Evolutionary conservation across 1,140 invertebrate genomes (phyloP), one percentile per base, ranked within the genome.

Genomic region (Phymorhynchus buccinoides): DNA sequence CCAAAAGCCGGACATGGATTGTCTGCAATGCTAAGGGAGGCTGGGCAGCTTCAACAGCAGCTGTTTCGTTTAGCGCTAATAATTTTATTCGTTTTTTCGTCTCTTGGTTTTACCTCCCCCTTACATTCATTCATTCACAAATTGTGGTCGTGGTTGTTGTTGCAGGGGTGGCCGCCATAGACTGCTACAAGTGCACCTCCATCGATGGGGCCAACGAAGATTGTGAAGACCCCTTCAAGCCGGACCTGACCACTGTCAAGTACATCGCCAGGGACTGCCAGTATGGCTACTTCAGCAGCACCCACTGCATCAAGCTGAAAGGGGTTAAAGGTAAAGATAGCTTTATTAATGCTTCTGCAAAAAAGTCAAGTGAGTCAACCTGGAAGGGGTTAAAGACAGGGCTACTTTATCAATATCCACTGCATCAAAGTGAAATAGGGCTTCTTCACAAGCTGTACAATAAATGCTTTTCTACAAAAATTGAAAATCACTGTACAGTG

Each of bases 111-210:
- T n/a, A n/a, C n/a, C n/a, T n/a, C n/a, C n/a, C n/a, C n/a, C n/a
- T n/a, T n/a, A n/a, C n/a, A n/a, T n/a, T n/a, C n/a, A n/a, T n/a
- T n/a, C n/a, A n/a, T n/a, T n/a, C n/a, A n/a, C n/a, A n/a, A 32
- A 18, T 73, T 12, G 9, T 27, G 18, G 1, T 79, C 1, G 22
- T n/a, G 37, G 41, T 42, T 22, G 12, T 2, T 27, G 22, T 0
- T 41, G 22, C 22, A 18, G n/a, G 32, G 48, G 79, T 44, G 52
- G 66, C 83, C 4, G 84, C 87, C 41, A 92, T 92, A 73, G 90
- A 91, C 87, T 92, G 91, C 84, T 92, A 90, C 82, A 85, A 85
- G 14, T 92, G 91, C 62, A 87, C 86, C 18, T 92, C 91, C 16
- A 80, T 90, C 39, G 84, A 89, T 62, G 89, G 87, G 0, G 75